Evolutionary conservation across 2,888 invertebrate genomes (phyloP), one percentile per base, ranked within the genome.

Genomic region (Mantis religiosa): DNA sequence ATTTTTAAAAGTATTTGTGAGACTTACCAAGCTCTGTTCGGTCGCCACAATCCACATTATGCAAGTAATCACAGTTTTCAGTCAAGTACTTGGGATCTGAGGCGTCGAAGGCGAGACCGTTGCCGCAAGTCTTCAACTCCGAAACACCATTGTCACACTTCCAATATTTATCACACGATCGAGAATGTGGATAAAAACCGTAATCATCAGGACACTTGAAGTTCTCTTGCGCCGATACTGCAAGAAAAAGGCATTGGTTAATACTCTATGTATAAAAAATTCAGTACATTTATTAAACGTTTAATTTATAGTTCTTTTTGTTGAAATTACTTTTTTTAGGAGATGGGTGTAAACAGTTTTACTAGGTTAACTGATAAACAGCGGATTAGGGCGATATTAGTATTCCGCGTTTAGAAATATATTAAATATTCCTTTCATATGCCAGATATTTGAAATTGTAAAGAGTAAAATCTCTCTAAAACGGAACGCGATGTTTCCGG

Each of bases 121-220:
- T 98, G 89, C 98, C 98, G 94, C 98, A 98, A 85, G 98, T 98
- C 94, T 98, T 98, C 91, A 98, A 94, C 92, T 98, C 98, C 89
- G 98, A 96, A 15, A 94, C 96, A 91, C 97, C 97, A 92, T 97
- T 97, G 93, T 98, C 98, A 93, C 98, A 98, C 94, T 98, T 98
- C 97, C 97, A 98, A 94, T 98, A 98, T 94, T 98, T 98, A 94
- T 98, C 98, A 93, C 98, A 98, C 87, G 97, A 97, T 90, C 95
- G 93, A 92, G 96, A 96, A 94, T 98, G 98, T 89, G 98, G 98
- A 94, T 98, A 98, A 95, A 98, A 98, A 71, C 98, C 98, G 93
- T 97, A 98, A 93, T 98, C 98, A 92, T 98, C 98, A 71, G 98
- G 98, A 92, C 98, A 98, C 94, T 98, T 97, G 95, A 98, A 98